These are phyloP conservation scores for Petroica traversi DNA, from an alignment of 2,113 vertebrate genomes.

Conservation along the genomic window DNA sequence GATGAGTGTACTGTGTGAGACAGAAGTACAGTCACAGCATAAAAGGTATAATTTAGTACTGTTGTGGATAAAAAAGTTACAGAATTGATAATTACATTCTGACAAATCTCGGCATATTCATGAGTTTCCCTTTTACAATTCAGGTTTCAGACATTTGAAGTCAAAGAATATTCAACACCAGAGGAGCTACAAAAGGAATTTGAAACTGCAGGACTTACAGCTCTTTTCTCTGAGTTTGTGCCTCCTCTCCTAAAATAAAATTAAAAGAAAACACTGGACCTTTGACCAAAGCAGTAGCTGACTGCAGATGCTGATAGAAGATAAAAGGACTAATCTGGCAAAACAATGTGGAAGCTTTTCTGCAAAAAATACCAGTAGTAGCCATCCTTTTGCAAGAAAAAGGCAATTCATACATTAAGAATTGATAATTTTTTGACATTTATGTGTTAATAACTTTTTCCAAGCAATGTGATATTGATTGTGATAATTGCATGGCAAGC, in stretches of 20 bases:
- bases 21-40: conserved; percentile 69
- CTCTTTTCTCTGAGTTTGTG: conserved; percentile 78
- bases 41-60: conserved; percentile 80
- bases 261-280: not conserved
- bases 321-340: not conserved
- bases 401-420: not conserved
- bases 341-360: conserved; percentile 20
- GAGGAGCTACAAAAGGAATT: conserved; percentile 83
- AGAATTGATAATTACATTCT: conserved; percentile 71
- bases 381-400: not conserved
- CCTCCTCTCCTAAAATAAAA: conserved; percentile 64
- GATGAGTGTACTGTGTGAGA: conserved; percentile 87
- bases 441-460: not conserved
- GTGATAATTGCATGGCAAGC: conserved; percentile 14
- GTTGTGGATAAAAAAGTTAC: conserved; percentile 70
- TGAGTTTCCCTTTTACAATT: conserved; percentile 59
- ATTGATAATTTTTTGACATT: not conserved
- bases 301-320: not conserved
- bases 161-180: conserved; percentile 77
- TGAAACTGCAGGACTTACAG: conserved; percentile 71
- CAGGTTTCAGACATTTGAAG: conserved; percentile 83
- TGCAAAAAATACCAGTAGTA: not conserved
- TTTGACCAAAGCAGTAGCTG: not conserved
- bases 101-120: conserved; percentile 67
- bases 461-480: not conserved